Base-by-base conservation (phyloP, 2,888 invertebrate species). In the Ichneumoninae sp. region DNA sequence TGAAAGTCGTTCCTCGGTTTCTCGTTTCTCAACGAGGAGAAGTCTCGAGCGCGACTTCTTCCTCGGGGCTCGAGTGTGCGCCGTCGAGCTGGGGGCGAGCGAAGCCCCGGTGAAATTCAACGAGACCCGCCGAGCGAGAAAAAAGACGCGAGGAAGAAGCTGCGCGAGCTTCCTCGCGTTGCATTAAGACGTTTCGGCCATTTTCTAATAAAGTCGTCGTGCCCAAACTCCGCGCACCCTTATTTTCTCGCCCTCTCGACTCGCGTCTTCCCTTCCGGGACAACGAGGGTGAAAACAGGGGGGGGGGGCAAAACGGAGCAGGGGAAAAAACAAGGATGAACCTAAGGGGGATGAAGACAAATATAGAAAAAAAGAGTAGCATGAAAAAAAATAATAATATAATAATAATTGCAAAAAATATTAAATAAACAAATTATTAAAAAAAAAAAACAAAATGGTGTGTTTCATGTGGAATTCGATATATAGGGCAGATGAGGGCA, bases 121-220 rank as follows among this genome's bases (percentile, higher is more conserved):
- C 40, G 40, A 82, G 77, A 65, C 76, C 68, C 73, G 82, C 36
- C 73, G 81, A 83, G 77, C 52, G n/a, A 52, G 52, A 40, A 50
- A 76, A 71, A 50, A 66, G 36, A 30, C 19, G 57, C 26, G 26
- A 13, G 3, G 44, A 26, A 69, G 44, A 66, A 63, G 74, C 47
- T 60, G 13, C 19, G 16, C 13, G 13, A 33, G 54, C 47, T 71
- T 75, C 78, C 71, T 60, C 83, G 74, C 81, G 83, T 85, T 86
- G 83, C 89, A 93, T 92, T 92, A 91, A 92, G 92, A 92, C 88
- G 88, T 90, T 90, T 89, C 86, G 83, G 91, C 90, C 91, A 91
- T 92, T 93, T 93, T 92, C 91, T 93, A 92, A 93, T 93, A 92
- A 92, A 93, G 92, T 90, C 91, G 84, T 85, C 80, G 83, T 82